These are phyloP conservation scores for Osmerus mordax DNA, from an alignment of 2,113 vertebrate genomes.

Conservation along the genomic window DNA sequence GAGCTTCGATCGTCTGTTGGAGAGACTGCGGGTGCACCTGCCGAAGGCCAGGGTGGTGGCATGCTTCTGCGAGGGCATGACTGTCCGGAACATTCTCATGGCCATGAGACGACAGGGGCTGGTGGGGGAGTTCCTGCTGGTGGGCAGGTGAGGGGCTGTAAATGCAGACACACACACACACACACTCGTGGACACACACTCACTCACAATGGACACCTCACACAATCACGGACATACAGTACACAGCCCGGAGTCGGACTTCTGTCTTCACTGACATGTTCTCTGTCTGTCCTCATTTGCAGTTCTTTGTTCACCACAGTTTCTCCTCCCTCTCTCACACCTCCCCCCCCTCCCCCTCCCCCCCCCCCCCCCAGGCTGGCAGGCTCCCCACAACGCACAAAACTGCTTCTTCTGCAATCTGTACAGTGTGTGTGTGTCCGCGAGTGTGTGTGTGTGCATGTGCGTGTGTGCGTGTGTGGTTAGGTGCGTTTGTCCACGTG, in stretches of 20 bases:
- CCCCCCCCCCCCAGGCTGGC: not conserved
- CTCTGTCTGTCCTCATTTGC: no score
- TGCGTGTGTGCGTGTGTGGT: not conserved
- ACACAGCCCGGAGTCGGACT: no score
- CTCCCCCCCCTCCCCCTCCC: not conserved
- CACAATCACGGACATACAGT: no score
- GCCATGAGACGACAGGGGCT: conserved; percentile 92
- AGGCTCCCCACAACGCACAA: not conserved
- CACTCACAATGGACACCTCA: not conserved
- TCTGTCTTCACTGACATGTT: no score
- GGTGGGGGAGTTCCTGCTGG: conserved; percentile 87
- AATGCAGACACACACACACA: not conserved
- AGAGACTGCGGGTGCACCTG: conserved; percentile 85
- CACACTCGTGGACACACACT: not conserved
- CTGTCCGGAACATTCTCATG: conserved; percentile 90
- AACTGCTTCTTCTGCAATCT: conserved; percentile 4
- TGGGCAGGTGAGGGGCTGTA: conserved; percentile 88
- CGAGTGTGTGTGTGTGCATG: conserved; percentile 11
- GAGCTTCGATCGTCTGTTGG: conserved; percentile 91
- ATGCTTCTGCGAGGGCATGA: conserved; percentile 99
- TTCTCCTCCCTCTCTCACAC: not conserved
- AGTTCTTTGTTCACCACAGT: no score
- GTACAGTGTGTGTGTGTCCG: conserved; percentile 22
- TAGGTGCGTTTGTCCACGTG: conserved; percentile 6
- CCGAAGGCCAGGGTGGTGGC: conserved; percentile 95